phyloP scores from a whole-genome alignment of 2,113 vertebrate species.

The Rallus limicola region DNA sequence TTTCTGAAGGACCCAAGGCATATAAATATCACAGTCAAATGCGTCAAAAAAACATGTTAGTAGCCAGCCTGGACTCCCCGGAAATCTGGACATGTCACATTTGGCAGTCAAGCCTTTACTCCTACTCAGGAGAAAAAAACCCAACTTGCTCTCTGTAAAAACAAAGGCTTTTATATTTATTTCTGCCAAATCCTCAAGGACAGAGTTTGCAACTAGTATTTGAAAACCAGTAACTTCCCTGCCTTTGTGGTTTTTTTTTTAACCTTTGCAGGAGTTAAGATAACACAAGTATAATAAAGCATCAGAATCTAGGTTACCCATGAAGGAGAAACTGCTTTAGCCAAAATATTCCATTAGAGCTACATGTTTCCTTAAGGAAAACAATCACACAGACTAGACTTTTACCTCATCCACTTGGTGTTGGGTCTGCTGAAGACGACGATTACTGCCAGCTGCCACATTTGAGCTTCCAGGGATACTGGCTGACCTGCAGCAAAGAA shows the following conservation, averaged over 20 bases:
- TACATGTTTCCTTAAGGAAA: background rate
- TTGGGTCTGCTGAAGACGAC: conserved; percentile 81
- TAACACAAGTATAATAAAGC: background rate
- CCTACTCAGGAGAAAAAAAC: background rate
- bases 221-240: background rate
- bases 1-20: background rate
- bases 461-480: conserved; percentile 26
- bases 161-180: background rate
- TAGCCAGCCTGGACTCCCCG: background rate
- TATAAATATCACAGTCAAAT: background rate
- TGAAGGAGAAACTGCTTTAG: background rate
- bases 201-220: background rate
- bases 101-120: background rate
- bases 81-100: background rate
- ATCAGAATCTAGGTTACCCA: background rate
- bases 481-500: conserved; percentile 70
- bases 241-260: background rate
- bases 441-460: conserved; percentile 62
- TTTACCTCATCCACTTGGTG: conserved; percentile 83
- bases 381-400: background rate
- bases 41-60: too few species aligned
- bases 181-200: background rate
- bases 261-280: background rate
- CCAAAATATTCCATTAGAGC: background rate
- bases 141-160: background rate